Percentiles rank a stretch among this genome's conserved stretches.
These are phyloP conservation scores for Alligator mississippiensis DNA, from an alignment of 2,113 vertebrate genomes.

Conservation along the genomic window DNA sequence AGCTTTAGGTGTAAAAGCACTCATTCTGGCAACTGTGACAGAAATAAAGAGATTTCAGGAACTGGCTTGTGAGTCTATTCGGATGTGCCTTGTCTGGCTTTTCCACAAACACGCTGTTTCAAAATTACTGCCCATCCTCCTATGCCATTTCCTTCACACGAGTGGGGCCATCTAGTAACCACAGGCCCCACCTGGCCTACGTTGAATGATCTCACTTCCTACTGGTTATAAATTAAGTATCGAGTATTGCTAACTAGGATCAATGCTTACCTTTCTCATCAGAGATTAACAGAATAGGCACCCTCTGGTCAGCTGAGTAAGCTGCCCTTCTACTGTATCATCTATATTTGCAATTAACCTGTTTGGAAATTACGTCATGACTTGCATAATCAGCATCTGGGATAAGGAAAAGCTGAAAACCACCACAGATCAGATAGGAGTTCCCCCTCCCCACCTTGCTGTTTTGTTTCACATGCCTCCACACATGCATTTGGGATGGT, in stretches of 20 bases:
- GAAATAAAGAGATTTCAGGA: neutral
- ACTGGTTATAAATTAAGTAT: rapidly evolving
- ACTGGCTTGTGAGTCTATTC: neutral
- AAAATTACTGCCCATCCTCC: neutral
- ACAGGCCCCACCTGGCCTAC: neutral
- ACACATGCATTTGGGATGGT: neutral
- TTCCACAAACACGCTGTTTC: neutral
- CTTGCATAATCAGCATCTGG: neutral
- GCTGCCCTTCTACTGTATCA: neutral
- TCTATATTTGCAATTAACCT: neutral
- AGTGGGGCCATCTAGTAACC: neutral
- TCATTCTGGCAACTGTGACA: neutral
- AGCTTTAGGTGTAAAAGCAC: neutral
- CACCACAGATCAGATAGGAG: neutral
- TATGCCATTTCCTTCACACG: neutral
- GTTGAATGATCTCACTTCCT: neutral
- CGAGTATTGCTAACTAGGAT: neutral
- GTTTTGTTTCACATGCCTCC: neutral
- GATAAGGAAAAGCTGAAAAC: neutral
- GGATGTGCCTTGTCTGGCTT: neutral
- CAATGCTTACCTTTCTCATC: neutral
- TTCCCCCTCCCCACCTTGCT: neutral
- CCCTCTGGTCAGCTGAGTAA: too few relatives aligned
- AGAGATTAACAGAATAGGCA: neutral
- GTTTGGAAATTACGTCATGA: neutral